These are phyloP conservation scores for Nymphalis urticae DNA, from an alignment of 2,888 invertebrate species.

Conservation along the genomic window DNA sequence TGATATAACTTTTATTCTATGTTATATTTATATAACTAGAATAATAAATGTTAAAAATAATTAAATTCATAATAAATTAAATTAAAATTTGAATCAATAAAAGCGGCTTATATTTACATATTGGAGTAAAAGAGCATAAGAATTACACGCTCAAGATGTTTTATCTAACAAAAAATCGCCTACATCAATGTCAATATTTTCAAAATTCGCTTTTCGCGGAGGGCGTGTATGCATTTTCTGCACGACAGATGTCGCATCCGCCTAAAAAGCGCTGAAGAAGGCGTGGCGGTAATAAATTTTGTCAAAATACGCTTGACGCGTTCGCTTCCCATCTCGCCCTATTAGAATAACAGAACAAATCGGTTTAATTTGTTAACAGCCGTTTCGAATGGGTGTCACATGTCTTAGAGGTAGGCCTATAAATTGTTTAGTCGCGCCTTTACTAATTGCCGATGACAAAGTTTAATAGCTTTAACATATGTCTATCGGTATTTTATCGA, in stretches of 20 bases:
- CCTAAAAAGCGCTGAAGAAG: conserved; percentile 69
- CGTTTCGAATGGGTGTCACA: conserved; percentile 76
- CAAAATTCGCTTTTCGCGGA: conserved; percentile 52
- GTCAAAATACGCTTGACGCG: conserved; percentile 77
- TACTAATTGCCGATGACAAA: conserved; percentile 79
- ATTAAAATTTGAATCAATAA: not conserved
- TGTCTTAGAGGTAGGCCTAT: conserved; percentile 64
- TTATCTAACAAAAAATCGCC: conserved; percentile 24
- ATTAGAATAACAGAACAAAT: conserved; percentile 81
- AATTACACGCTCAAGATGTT: conserved; percentile 32
- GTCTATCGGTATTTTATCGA: conserved; percentile 59
- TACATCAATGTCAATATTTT: conserved; percentile 51
- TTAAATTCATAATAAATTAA: too few species aligned
- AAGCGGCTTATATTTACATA: not conserved
- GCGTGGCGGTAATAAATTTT: conserved; percentile 81
- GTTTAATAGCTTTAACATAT: conserved; percentile 76
- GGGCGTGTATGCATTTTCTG: conserved; percentile 69
- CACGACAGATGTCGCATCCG: conserved; percentile 76
- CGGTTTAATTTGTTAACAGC: conserved; percentile 80
- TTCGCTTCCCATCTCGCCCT: conserved; percentile 78
- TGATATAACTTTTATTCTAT: too few species aligned
- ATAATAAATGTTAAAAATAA: too few species aligned
- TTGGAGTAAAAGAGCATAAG: not conserved
- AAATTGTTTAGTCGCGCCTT: conserved; percentile 74
- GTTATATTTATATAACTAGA: too few species aligned